A percentile compares a stretch with the other conserved stretches of the same genome.
Conservation (phyloP, 2,888 invertebrate species). For the Polyommatus icarus region DNA sequence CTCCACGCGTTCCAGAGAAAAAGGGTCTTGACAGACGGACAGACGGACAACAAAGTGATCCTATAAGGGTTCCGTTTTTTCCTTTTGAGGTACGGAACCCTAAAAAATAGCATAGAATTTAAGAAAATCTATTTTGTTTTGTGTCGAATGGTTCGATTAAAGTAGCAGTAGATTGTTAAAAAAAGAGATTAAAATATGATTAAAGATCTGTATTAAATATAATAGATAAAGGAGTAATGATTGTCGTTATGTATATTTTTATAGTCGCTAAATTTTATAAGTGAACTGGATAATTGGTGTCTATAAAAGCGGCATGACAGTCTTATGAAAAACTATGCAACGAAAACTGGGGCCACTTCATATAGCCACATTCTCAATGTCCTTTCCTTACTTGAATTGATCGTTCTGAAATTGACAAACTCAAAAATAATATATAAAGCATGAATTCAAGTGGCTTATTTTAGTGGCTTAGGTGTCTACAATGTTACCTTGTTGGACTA, state of each 20-base stretch:
- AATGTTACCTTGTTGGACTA: neutral
- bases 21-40: too few species aligned
- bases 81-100: too few species aligned
- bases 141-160: neutral
- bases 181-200: constrained; percentile 7
- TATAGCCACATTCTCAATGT: neutral
- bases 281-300: neutral
- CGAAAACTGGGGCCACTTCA: neutral
- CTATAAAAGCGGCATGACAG: neutral
- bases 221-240: neutral
- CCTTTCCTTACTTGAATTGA: neutral
- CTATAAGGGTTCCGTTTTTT: too few species aligned
- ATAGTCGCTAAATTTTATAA: neutral
- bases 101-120: neutral
- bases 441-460: neutral
- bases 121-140: neutral
- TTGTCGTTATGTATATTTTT: neutral
- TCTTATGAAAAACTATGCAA: neutral
- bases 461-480: neutral
- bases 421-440: neutral
- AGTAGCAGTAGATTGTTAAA: neutral
- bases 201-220: neutral
- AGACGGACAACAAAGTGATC: too few species aligned
- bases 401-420: too few species aligned
- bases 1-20: too few species aligned